Base-by-base conservation (phyloP, 2,113 vertebrate genomes). In the Cichladusa arquata region DNA sequence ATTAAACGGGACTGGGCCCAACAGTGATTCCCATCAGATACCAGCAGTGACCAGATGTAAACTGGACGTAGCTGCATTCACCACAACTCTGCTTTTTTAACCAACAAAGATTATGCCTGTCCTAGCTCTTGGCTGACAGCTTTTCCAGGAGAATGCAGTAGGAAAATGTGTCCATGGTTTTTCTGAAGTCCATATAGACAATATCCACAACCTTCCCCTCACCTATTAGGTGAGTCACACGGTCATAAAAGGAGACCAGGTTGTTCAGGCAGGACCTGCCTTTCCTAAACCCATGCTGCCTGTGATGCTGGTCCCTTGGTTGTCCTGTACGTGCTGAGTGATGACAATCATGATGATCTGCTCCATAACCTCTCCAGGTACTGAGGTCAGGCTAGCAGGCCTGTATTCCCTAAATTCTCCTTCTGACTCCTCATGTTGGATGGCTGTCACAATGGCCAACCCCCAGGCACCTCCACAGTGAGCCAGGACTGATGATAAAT, bases 241-340 rank as follows among this genome's bases (percentile, higher is more conserved):
- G 4, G 14, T n/a, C 14, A 36, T 23, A 6, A 66, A 51, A 51
- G 22, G 14, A 50, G 23, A 65, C 2, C 19, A 36, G 12, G 31
- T 16, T 44, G 26, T 44, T 23, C 51, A 65, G 36, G 26, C 18
- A 81, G 51, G 19, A 57, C 2, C 8, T 6, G 2, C 22, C 8
- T 57, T 81, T 81, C 19, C 25, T 23, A 65, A 57, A 36, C 9
- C 11, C 4, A 1, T 58, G 23, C 19, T 50, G 14, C 9, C 22
- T 50, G 4, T 56, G 57, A 20, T 48, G 7, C 23, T 65, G 58
- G 26, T 15, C 42, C 8, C 12, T 64, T 40, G 16, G 48, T 20
- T 47, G 11, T 25, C 6, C 3, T 14, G 1, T 22, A 1, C 1
- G 0, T 36, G 22, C 42, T 24, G 36, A 42, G 15, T 33, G 26